Evolutionary conservation across 1,140 invertebrate genomes (phyloP), one percentile per base, ranked within the genome.

Genomic region (Brachionus rubens): DNA sequence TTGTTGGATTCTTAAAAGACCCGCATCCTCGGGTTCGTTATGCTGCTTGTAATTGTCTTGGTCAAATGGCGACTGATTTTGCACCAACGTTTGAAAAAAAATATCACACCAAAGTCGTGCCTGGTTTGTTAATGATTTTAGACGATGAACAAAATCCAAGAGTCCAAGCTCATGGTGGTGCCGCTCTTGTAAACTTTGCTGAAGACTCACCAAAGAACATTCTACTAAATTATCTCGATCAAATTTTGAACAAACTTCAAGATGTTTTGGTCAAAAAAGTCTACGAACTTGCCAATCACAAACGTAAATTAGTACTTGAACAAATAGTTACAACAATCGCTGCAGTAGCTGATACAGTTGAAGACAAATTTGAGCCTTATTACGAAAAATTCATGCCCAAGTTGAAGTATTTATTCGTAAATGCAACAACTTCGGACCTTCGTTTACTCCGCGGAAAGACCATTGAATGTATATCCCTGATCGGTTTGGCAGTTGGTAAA

Each of bases 31-130:
- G 93, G 78, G 94, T 97, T 0, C 88, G 94, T 48, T 98, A 98
- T 82, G 96, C 97, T 28, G 93, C 93, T 52, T 99, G 97, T 82
- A 99, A 99, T 87, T 94, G 95, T n/a, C 89, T 99, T 43, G 97
- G 97, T 14, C 96, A 99, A 86, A 96, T 99, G 92, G 93, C 94
- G 0, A 94, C 94, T 12, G 97, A 99, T 85, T 99, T 99, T 87
- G 93, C 93, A 4, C 94, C 94, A 3, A 87, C 88, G 7, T 96
- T 99, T 81, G 93, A 99, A 84, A 98, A 98, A 86, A 97, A 97
- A 85, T 99, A 96, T 84, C 96, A 99, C 81, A 90, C 90, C 70
- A 91, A 91, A 85, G 91, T 99, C 56, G 90, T 99, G 40, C 92
- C 93, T 43, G 92, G 91, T 12, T 85, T 99, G 28, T 83, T 99